Evolutionary conservation across 2,888 invertebrate genomes (phyloP), one percentile per base, ranked within the genome.

Genomic region (Chironomus riparius): DNA sequence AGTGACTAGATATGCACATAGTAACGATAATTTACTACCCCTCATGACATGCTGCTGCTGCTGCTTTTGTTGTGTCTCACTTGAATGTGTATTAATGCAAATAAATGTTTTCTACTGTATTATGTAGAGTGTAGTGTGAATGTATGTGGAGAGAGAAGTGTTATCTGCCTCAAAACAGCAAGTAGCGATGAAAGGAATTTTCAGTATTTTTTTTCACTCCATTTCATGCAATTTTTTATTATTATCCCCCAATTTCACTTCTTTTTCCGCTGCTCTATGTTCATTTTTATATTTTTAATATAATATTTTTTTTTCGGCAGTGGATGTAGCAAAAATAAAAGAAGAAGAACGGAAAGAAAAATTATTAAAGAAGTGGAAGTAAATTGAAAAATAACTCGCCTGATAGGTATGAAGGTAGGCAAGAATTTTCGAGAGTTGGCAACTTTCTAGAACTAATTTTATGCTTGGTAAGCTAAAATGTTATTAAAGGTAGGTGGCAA

Each of bases 161-260:
- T 73, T 73, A 73, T 73, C 72, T 61, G 56, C 28, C 12, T 56
- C 47, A 18, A 62, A 71, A 73, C 72, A 73, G 71, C 38, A 28
- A 56, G 56, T 56, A 56, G 56, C 56, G 56, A 7, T 56, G 56
- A 61, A 62, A 24, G 24, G 50, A 73, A 24, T 70, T 62, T 73
- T 73, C 62, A 61, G 28, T 61, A 73, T 73, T 73, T 70, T 72
- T 72, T 70, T 73, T 73, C 72, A 61, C 72, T 73, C 62, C 72
- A 73, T 73, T 73, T 73, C 56, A 62, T 73, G 62, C 62, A 73
- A 62, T 73, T 73, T 73, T 62, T 73, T 73, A 73, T 73, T 73
- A 73, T 62, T 38, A 62, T 73, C 72, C 38, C 56, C 71, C 38
- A 38, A 38, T 38, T 38, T 38, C 10, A 10, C 2, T 38, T 38